Base-by-base conservation (phyloP, 1,140 invertebrate genomes). In the Papilio xuthus region DNA sequence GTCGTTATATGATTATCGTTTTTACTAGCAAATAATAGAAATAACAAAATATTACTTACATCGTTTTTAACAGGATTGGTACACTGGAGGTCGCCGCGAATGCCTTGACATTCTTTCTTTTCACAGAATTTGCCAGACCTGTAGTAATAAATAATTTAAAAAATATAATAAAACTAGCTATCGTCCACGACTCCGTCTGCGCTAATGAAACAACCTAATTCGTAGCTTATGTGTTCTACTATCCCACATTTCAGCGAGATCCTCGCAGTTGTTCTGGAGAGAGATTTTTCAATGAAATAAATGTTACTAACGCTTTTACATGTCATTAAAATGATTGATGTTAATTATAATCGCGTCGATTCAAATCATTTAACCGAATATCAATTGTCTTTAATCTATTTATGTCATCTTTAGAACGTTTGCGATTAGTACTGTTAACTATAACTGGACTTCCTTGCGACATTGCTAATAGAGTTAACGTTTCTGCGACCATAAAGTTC, bases 31-130 rank as follows among this genome's bases (percentile, higher is more conserved):
- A 47, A 4, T 4, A 47, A 32, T 44, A 56, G n/a, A 56, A 56
- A 20, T n/a, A 53, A 56, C 20, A 12, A 3, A 60, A 60, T 74
- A 60, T 37, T 79, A 85, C 86, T 83, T 81, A 88, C 87, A 74
- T 85, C 73, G 53, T 81, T 78, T 71, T 79, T 83, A 9, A 69
- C 53, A 6, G 83, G 81, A 74, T 85, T 84, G 12, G 79, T 86
- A 78, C 87, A 88, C 9, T 83, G 83, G 8, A 87, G 69, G 74
- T 88, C 87, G 74, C 87, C 87, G 20, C 87, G 83, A 53, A 83
- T 84, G 32, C 79, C 76, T 23, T 84, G 80, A 69, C 87, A 88
- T 71, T 82, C 81, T 37, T 78, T 79, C 56, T 70, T 80, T 20
- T 86, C 81, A 70, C 87, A 88, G 73, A 74, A 80, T 41, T 79